phyloP scores from a whole-genome alignment of 2,113 vertebrate species.

The Henicopernis longicauda region DNA sequence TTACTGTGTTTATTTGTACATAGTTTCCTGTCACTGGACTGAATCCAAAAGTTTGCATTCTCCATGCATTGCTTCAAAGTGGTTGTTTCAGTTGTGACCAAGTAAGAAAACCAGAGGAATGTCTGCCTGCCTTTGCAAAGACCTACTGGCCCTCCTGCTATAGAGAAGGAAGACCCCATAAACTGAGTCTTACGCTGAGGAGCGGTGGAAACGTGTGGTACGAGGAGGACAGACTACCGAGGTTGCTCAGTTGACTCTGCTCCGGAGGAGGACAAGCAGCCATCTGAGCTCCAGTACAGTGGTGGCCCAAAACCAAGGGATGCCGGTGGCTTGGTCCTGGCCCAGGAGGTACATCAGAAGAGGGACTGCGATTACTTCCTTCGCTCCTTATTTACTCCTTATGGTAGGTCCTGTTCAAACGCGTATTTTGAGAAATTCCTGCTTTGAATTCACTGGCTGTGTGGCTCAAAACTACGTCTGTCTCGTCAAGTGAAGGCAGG shows the following conservation, averaged over 20 bases:
- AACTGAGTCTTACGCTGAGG: neutral
- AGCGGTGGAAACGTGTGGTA: fast-evolving
- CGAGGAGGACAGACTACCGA: neutral
- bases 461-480: fast-evolving
- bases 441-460: neutral
- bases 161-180: neutral
- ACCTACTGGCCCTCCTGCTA: neutral
- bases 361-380: neutral
- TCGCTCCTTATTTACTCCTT: neutral
- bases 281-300: neutral
- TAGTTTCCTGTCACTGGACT: neutral
- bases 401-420: neutral
- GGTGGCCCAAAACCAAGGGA: neutral
- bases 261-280: neutral
- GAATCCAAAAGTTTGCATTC: neutral
- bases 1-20: neutral
- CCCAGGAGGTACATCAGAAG: neutral
- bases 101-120: neutral
- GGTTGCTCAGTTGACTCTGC: neutral
- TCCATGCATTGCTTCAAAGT: neutral
- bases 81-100: neutral
- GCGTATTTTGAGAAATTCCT: fast-evolving
- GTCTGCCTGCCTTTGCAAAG: neutral
- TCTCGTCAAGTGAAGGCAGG: neutral
- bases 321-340: neutral